Evolutionary conservation across 2,888 invertebrate genomes (phyloP), one percentile per base, ranked within the genome.

Genomic region (Hydrotaea diabolus): DNA sequence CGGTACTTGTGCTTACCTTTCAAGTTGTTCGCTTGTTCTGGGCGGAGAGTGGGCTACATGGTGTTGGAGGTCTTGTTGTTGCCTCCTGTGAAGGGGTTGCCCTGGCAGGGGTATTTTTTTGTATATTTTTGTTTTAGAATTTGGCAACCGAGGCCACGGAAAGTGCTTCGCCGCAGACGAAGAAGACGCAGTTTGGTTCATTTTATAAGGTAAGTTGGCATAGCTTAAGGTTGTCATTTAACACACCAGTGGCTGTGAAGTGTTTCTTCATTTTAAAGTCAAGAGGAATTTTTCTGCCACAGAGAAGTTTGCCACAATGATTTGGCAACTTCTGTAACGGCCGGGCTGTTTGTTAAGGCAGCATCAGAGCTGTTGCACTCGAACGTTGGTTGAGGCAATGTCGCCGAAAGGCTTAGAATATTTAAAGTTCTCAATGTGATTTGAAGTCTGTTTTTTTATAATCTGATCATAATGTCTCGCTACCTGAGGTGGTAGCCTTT

Each of bases 1-100:
- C 36, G 73, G 49, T 80, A 80, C 82, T 79, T 85, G 85, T 64
- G 71, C 77, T 82, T 85, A 85, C 85, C 85, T 85, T 85, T 80
- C 77, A 85, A 85, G 85, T 85, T 82, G 21, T 46, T 43, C 69
- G 46, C 11, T 59, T n/a, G n/a, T n/a, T 59, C 15, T 46, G 46
- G 69, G 23, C 4, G 59, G 21, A 62, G 31, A 62, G 23, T 31
- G 62, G 17, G 62, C n/a, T 62, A 15, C 59, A 26, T n/a, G 62
- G 62, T 62, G n/a, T 62, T 31, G 62, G 1, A 62, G 23, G 26
- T 62, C 36, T 72, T 36, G 36, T 64, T 59, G 78, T 78, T 81
- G 53, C 71, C 74, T 76, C 26, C 49, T 49, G 36, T 4, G 1
- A 2, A 72, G 55, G 72, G 53, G 17, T 57, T 46, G 9, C 11